phyloP scores from a whole-genome alignment of 2,888 invertebrate species.

The Cetonia aurata region DNA sequence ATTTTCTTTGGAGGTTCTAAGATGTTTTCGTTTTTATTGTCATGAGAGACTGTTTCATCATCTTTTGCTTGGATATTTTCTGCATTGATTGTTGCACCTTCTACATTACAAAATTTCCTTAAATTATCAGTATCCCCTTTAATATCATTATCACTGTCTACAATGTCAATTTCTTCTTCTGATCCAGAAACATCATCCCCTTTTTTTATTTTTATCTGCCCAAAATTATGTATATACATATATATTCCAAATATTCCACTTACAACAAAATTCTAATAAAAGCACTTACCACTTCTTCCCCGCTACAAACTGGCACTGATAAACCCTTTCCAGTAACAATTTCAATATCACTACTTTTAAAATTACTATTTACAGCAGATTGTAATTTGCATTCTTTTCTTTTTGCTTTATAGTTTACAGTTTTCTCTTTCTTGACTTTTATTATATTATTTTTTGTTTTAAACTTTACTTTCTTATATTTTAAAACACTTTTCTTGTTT shows the following conservation, averaged over 20 bases:
- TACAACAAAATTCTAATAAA: constrained; percentile 13
- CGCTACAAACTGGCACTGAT: constrained; percentile 71
- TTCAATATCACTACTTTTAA: constrained; percentile 50
- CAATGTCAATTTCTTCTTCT: constrained; percentile 74
- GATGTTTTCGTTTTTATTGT: background rate
- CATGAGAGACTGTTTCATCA: background rate
- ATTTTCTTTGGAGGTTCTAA: constrained; percentile 39
- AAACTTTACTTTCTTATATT: constrained; percentile 54
- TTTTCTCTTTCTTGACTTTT: constrained; percentile 31
- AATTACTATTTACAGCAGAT: constrained; percentile 35
- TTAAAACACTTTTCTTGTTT: constrained; percentile 28
- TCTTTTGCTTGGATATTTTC: background rate
- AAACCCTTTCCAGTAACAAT: constrained; percentile 69
- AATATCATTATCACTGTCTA: constrained; percentile 67
- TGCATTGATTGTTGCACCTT: background rate
- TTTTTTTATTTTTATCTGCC: constrained; percentile 62
- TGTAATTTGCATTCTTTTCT: constrained; percentile 39
- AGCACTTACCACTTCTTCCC: constrained; percentile 71
- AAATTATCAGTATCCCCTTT: constrained; percentile 20
- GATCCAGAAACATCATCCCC: constrained; percentile 59
- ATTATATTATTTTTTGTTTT: constrained; percentile 55
- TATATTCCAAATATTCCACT: constrained; percentile 13
- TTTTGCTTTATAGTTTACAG: constrained; percentile 25
- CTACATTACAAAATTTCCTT: background rate
- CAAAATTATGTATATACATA: background rate